Evolutionary conservation across 2,888 invertebrate genomes (phyloP).

Genomic region (Gerris lacustris): DNA sequence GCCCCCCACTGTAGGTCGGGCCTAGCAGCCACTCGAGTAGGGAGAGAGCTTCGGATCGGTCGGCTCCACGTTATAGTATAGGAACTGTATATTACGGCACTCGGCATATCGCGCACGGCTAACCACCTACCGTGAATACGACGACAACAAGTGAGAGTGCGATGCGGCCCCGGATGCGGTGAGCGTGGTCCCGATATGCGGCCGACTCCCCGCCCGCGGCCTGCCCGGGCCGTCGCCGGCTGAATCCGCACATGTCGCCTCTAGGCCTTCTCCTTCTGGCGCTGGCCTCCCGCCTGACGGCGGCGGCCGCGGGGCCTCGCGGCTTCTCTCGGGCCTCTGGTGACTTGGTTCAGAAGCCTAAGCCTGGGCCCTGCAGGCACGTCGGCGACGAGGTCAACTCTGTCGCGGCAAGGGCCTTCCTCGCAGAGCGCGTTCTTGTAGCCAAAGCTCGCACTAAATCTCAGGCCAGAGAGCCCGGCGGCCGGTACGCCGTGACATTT

Average conservation of each 20-base stretch:
- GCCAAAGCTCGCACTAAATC: constrained; percentile 53
- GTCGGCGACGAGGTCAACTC: constrained; percentile 37
- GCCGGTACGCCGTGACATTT: constrained; percentile 53
- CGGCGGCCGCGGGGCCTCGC: constrained; percentile 17
- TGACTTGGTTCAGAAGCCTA: constrained; percentile 14
- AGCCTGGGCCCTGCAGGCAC: constrained; percentile 29
- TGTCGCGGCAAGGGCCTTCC: constrained; percentile 50
- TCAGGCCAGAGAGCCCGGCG: constrained; percentile 42
- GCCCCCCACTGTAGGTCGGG: background rate
- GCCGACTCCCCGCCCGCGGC: background rate
- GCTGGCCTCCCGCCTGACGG: constrained; percentile 13
- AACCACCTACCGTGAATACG: too few relatives aligned
- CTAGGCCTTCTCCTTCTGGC: constrained; percentile 6
- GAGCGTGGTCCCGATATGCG: background rate
- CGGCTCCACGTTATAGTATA: background rate
- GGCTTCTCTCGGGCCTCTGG: background rate
- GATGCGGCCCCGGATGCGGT: background rate
- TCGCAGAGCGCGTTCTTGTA: constrained; percentile 53
- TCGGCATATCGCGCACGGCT: background rate
- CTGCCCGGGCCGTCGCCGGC: background rate
- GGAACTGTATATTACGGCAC: too few relatives aligned
- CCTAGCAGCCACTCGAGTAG: constrained; percentile 1
- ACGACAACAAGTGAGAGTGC: background rate
- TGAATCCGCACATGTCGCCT: background rate
- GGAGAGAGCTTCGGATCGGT: background rate